A percentile compares a stretch with the other conserved stretches of the same genome.
phyloP scores from a whole-genome alignment of 2,113 vertebrate species.

The Ramphastos sulfuratus region DNA sequence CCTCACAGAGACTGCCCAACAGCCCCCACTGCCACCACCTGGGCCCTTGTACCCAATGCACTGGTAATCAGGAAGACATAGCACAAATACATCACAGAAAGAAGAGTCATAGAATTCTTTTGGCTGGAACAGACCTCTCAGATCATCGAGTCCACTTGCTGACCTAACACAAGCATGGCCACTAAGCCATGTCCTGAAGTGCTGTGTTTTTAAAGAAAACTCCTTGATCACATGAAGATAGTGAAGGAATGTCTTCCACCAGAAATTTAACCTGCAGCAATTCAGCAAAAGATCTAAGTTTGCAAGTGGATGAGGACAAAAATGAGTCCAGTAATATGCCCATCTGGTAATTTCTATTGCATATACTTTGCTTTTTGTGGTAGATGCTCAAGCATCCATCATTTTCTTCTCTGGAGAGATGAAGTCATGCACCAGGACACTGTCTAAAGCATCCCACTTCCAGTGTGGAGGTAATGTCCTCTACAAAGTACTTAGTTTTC shows the following conservation, averaged over 20 bases:
- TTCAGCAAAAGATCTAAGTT: not conserved
- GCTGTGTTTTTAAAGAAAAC: not conserved
- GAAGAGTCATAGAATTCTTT: not conserved
- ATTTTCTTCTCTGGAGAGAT: not conserved
- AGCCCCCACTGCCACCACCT: accelerated
- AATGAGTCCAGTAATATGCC: not conserved
- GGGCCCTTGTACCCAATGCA: no score
- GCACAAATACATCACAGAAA: not conserved
- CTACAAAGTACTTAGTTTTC: not conserved
- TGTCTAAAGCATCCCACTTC: not conserved
- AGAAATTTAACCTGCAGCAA: not conserved
- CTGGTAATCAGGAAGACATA: not conserved
- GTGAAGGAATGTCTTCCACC: not conserved
- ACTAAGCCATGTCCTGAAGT: no score
- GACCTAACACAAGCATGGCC: no score
- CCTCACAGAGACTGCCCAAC: not conserved
- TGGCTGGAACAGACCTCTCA: no score
- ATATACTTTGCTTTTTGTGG: not conserved
- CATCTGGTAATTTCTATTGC: not conserved
- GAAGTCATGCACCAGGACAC: not conserved
- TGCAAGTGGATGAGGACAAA: not conserved
- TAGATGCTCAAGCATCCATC: not conserved
- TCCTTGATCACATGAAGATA: not conserved
- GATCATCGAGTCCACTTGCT: no score
- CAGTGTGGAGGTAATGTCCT: not conserved